These are phyloP conservation scores for Tapera naevia DNA, from an alignment of 2,797 vertebrate species.

Conservation along the genomic window DNA sequence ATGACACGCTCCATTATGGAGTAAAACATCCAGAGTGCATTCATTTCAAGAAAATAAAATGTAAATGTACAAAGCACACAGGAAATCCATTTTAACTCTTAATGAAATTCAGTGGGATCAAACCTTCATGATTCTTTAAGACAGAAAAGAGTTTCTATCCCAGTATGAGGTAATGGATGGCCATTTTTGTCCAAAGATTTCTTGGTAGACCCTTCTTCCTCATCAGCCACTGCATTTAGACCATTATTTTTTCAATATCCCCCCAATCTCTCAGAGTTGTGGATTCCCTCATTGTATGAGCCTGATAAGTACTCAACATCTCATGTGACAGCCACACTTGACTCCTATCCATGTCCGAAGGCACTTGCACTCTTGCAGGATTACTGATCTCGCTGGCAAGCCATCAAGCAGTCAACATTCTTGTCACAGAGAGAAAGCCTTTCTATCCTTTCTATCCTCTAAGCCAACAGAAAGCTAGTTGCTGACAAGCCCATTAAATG, in stretches of 20 bases:
- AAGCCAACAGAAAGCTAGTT: background rate
- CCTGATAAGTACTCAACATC: background rate
- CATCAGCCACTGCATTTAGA: background rate
- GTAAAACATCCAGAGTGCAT: slow-evolving; percentile 67
- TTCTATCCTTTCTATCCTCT: background rate
- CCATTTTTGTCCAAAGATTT: slow-evolving; percentile 22
- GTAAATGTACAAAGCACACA: slow-evolving; percentile 40
- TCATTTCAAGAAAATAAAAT: slow-evolving; percentile 43
- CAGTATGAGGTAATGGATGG: slow-evolving; percentile 21
- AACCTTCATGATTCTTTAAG: slow-evolving; percentile 36
- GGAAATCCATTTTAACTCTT: slow-evolving; percentile 68
- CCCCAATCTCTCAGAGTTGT: background rate
- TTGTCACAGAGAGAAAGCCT: background rate
- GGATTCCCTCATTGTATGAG: background rate
- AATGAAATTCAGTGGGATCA: slow-evolving; percentile 46
- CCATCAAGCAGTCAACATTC: background rate
- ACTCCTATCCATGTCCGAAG: background rate
- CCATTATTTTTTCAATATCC: background rate
- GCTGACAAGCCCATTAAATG: background rate
- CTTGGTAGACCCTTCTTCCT: background rate
- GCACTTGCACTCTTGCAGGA: background rate
- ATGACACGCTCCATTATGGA: slow-evolving; percentile 60
- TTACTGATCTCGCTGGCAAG: rapidly evolving
- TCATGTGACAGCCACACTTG: background rate
- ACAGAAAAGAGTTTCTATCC: slow-evolving; percentile 37